phyloP scores from a whole-genome alignment of 2,888 invertebrate species.

The Artemia sp. region DNA sequence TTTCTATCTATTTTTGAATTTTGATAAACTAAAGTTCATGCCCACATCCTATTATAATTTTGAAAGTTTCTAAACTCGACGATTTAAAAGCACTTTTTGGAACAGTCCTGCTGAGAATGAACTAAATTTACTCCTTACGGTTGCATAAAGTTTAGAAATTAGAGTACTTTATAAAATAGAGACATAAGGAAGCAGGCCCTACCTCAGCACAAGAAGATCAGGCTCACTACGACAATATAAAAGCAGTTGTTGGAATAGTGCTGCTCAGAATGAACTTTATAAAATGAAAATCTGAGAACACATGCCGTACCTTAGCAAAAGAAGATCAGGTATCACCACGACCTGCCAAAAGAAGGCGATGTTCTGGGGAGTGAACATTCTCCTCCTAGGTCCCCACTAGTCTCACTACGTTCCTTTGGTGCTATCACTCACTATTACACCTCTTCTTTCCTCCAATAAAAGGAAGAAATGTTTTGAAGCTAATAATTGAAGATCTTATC shows the following conservation, averaged over 20 bases:
- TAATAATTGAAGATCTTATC: slow-evolving; percentile 88
- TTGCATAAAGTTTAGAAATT: slow-evolving; percentile 70
- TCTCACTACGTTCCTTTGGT: slow-evolving; percentile 25
- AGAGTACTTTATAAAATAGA: slow-evolving; percentile 71
- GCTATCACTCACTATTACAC: not conserved
- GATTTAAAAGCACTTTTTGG: slow-evolving; percentile 74
- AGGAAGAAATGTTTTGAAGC: slow-evolving; percentile 72
- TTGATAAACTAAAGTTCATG: slow-evolving; percentile 77
- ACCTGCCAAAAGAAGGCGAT: slow-evolving; percentile 30
- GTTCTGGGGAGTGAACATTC: slow-evolving; percentile 28
- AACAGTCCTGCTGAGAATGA: slow-evolving; percentile 84
- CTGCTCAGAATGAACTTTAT: too few species aligned
- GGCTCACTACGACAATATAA: too few species aligned
- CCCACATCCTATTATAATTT: slow-evolving; percentile 79
- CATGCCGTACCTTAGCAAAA: slow-evolving; percentile 26
- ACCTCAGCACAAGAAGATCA: slow-evolving; percentile 17
- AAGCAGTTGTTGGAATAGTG: too few species aligned
- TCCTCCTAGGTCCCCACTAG: slow-evolving; percentile 26
- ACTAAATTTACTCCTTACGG: slow-evolving; percentile 64
- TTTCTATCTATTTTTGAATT: slow-evolving; percentile 68
- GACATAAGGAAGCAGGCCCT: slow-evolving; percentile 20
- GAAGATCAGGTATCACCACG: slow-evolving; percentile 31
- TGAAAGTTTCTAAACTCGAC: slow-evolving; percentile 75
- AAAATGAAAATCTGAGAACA: slow-evolving; percentile 18
- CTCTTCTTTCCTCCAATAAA: slow-evolving; percentile 24